These are phyloP conservation scores for Brachypterus glaber DNA, from an alignment of 2,888 invertebrate genomes.

Conservation along the genomic window DNA sequence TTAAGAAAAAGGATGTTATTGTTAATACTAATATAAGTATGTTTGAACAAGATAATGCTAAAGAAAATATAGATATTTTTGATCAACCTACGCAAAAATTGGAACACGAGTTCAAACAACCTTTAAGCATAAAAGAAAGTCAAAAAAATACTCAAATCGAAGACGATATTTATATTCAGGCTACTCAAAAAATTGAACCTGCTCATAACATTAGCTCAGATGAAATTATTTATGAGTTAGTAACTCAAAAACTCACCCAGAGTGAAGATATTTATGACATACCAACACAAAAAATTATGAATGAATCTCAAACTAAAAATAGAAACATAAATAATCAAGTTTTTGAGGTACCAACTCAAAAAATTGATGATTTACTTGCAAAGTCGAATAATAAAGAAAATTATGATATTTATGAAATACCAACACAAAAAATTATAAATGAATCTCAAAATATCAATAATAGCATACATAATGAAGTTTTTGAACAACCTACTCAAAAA, in stretches of 20 bases:
- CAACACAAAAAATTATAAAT: constrained; percentile 21
- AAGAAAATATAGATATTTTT: constrained; percentile 8
- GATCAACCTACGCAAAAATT: constrained; percentile 11
- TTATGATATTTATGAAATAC: constrained; percentile 21
- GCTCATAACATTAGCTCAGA: too few species aligned
- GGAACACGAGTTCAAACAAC: too few species aligned
- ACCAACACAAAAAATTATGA: constrained; percentile 19
- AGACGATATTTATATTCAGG: constrained; percentile 15
- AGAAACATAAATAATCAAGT: constrained; percentile 9
- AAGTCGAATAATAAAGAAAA: constrained; percentile 5
- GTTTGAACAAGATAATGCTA: not conserved
- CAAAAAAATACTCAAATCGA: constrained; percentile 7
- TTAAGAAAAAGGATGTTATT: not conserved
- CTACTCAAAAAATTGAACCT: constrained; percentile 15
- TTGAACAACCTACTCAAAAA: constrained; percentile 12
- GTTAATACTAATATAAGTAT: constrained; percentile 2
- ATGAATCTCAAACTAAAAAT: constrained; percentile 5
- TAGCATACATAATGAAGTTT: constrained; percentile 11
- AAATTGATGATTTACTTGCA: constrained; percentile 10
- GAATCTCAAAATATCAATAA: too few species aligned
- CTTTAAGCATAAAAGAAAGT: too few species aligned
- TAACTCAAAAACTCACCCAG: constrained; percentile 14
- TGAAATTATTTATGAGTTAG: constrained; percentile 14
- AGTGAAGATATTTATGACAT: constrained; percentile 18
- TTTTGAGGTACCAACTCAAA: constrained; percentile 16